Evolutionary conservation across 2,113 vertebrate genomes (phyloP), one percentile per base, ranked within the genome.

Genomic region (Lathamus discolor): DNA sequence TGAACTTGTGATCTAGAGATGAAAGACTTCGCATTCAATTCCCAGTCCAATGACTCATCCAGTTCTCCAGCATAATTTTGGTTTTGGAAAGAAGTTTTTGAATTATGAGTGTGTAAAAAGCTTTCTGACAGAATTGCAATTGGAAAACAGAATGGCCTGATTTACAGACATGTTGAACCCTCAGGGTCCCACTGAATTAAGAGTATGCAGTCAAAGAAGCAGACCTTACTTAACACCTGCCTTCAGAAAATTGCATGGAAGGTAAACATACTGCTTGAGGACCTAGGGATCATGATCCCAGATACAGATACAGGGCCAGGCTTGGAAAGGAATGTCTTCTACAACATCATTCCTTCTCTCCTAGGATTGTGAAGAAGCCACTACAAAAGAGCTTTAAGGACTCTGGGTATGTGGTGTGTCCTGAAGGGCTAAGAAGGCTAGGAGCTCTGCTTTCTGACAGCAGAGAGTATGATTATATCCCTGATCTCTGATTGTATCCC

Each of bases 1-100:
- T 95, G 85, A 94, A 93, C 88, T 88, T 92, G 85, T 95, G 95
- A 94, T 94, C 85, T 78, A 80, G 64, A 96, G 85, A 96, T 92
- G 85, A 96, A 96, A 96, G 88, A 11, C 61, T 90, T 90, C 68
- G 61, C 61, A 88, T 68, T 94, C 88, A 90, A 54, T 93, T 96
- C 76, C 68, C 72, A 90, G 79, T 70, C 85, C 61, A 80, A 96
- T 97, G 95, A 97, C 46, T 96, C 96, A 96, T 72, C 23, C 64
- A 81, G 64, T 90, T 85, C 64, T 51, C 64, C 35, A 81, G 55
- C 48, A 95, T 72, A 93, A 88, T 93, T 96, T 96, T 93, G 82
- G 72, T 94, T 96, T 92, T 52, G 76, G 79, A 93, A 93, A 97
- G 69, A 95, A 91, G 33, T 61, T 95, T 93, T 92, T 93, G 83